These are phyloP conservation scores for Drosophila flavopinicola DNA, from an alignment of 2,888 invertebrate genomes.

Conservation along the genomic window DNA sequence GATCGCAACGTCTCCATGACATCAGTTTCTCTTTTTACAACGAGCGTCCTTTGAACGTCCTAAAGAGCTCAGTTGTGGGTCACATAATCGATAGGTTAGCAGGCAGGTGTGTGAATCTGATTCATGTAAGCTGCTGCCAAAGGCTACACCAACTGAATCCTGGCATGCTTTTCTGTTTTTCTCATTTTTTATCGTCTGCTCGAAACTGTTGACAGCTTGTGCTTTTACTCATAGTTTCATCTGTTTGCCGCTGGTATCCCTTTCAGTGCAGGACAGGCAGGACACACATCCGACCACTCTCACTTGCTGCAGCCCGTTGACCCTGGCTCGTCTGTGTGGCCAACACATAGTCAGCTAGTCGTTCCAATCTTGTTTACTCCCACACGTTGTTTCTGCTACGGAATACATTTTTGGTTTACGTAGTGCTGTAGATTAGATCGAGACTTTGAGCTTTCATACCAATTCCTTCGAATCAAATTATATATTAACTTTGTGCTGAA, in stretches of 20 bases:
- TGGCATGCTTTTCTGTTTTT: conserved; percentile 28
- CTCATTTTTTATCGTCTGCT: conserved; percentile 10
- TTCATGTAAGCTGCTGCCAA: conserved; percentile 29
- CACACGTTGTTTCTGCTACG: too few species aligned
- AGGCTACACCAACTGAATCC: conserved; percentile 27
- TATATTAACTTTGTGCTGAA: too few species aligned
- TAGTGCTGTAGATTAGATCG: too few species aligned
- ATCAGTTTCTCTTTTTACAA: not conserved
- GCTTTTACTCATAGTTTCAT: conserved; percentile 31
- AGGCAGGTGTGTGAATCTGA: conserved; percentile 27
- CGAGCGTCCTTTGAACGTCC: conserved; percentile 16
- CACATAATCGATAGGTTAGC: conserved; percentile 40
- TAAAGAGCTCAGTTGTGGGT: conserved; percentile 50
- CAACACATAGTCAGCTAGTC: not conserved
- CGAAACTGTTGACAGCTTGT: conserved; percentile 52
- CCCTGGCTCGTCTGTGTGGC: not conserved
- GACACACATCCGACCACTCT: not conserved
- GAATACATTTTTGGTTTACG: too few species aligned
- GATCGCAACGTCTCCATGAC: conserved; percentile 7
- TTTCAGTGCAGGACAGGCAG: not conserved
- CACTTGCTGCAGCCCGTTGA: conserved; percentile 13
- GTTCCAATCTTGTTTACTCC: not conserved
- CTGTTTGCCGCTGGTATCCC: conserved; percentile 2
- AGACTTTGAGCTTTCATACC: too few species aligned
- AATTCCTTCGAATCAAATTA: too few species aligned